phyloP scores from a whole-genome alignment of 2,888 invertebrate genomes.

The Phlogophora meticulosa region DNA sequence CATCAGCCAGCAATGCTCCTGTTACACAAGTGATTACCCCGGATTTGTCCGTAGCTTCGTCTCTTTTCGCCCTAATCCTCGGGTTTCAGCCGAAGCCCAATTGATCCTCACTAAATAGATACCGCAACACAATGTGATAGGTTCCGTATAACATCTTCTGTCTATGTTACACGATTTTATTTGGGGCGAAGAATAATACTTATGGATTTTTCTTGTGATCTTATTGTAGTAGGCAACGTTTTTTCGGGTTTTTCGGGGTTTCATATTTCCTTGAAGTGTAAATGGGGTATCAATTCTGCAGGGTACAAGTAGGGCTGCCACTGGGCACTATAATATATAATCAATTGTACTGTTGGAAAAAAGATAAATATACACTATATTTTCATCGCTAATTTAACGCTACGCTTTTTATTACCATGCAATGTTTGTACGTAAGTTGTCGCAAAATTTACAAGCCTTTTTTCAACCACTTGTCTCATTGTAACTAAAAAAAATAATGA shows the following conservation, averaged over 20 bases:
- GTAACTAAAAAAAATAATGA: too few species aligned
- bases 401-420: too few species aligned
- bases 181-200: slow-evolving; percentile 8
- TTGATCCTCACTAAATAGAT: slow-evolving; percentile 74
- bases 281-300: slow-evolving; percentile 1
- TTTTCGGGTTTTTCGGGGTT: slow-evolving; percentile 3
- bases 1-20: slow-evolving; percentile 36
- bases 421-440: too few species aligned
- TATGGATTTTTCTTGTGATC: slow-evolving; percentile 18
- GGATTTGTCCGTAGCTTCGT: slow-evolving; percentile 60
- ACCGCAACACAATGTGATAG: slow-evolving; percentile 53
- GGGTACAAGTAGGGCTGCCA: too few species aligned
- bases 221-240: slow-evolving; percentile 4
- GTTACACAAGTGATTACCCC: slow-evolving; percentile 59
- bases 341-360: too few species aligned
- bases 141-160: slow-evolving; percentile 40
- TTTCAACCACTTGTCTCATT: too few species aligned
- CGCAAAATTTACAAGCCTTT: too few species aligned
- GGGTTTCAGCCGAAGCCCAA: slow-evolving; percentile 64
- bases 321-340: too few species aligned
- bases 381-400: too few species aligned
- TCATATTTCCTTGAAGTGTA: slow-evolving; percentile 8
- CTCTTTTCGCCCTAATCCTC: slow-evolving; percentile 59
- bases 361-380: too few species aligned
- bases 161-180: slow-evolving; percentile 39